A percentile compares a stretch with the other conserved stretches of the same genome.
Evolutionary conservation across 2,797 vertebrate species (phyloP).

Genomic region (Cyprinella venusta): DNA sequence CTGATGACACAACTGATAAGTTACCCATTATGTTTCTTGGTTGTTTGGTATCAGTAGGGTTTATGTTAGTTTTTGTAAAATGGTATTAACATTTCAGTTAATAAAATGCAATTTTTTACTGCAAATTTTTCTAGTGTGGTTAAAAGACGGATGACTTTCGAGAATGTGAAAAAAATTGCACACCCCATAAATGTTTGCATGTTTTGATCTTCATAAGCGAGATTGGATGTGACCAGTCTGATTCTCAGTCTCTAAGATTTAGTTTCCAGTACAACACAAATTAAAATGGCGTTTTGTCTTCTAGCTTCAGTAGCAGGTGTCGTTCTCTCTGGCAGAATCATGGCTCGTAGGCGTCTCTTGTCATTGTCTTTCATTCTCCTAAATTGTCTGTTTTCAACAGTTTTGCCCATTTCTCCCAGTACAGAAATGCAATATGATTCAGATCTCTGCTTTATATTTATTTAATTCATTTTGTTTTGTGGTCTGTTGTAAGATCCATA

Average conservation of each 20-base stretch:
- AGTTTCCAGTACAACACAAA: not conserved
- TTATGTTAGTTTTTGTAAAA: not conserved
- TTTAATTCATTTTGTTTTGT: not conserved
- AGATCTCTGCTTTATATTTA: not conserved
- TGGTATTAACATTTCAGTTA: not conserved
- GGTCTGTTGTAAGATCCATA: not conserved
- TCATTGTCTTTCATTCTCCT: conserved; percentile 27
- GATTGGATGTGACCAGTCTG: not conserved
- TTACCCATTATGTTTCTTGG: too few species aligned
- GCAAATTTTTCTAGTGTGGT: not conserved
- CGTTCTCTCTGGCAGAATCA: conserved; percentile 15
- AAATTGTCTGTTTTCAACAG: not conserved
- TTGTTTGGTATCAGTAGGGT: not conserved
- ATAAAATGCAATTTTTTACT: not conserved
- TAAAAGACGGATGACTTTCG: not conserved
- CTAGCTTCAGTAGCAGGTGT: conserved; percentile 23
- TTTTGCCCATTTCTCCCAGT: not conserved
- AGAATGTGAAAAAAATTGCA: not conserved
- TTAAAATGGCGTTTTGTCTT: not conserved
- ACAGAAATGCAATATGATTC: not conserved
- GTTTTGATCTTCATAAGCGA: not conserved
- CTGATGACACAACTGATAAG: not conserved
- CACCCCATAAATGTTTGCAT: not conserved
- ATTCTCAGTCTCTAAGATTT: not conserved
- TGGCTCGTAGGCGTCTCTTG: conserved; percentile 9